Base-by-base conservation (phyloP, 2,888 invertebrate genomes). In the Torymus tubicola region DNA sequence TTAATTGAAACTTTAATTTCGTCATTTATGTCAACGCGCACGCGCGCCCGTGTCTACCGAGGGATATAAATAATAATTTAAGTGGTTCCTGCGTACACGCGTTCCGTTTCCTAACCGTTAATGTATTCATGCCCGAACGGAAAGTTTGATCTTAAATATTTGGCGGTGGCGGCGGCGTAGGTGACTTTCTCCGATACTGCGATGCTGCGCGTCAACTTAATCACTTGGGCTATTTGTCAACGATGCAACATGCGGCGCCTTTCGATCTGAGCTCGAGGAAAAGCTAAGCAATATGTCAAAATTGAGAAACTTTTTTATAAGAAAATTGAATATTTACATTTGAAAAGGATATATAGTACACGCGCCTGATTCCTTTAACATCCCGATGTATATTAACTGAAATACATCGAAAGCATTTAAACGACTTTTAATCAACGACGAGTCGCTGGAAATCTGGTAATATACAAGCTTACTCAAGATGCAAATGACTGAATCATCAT, bases 401-500 rank as follows among this genome's bases (percentile, higher is more conserved):
- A 42, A 42, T 42, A 42, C 12, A 8, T 14, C 13, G 13, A 13
- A 21, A 12, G 69, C 57, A 11, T 2, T 52, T 14, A 55, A 57
- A 61, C 52, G 61, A 31, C 61, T 11, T 52, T 71, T n/a, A 53
- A 71, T 61, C 53, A 64, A 16, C 24, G 18, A 21, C 24, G 12
- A 4, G n/a, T 8, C 21, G n/a, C n/a, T 52, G 5, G 18, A 67
- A 67, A n/a, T 31, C 13, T 71, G 24, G 21, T n/a, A 64, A 71
- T n/a, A 21, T 21, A 21, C 21, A 31, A 52, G 24, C 21, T 65
- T 58, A 52, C 71, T 70, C 65, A 5, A 57, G 52, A 70, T 64
- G 57, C 42, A 77, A 71, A 77, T 63, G 18, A 42, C 13, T 77
- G 77, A 77, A 77, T 77, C 65, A 77, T 50, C 58, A 12, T 21